Percentiles rank a stretch among this genome's conserved stretches.
Conservation (phyloP, 1,140 invertebrate species). For the Drosophila ananassae region DNA sequence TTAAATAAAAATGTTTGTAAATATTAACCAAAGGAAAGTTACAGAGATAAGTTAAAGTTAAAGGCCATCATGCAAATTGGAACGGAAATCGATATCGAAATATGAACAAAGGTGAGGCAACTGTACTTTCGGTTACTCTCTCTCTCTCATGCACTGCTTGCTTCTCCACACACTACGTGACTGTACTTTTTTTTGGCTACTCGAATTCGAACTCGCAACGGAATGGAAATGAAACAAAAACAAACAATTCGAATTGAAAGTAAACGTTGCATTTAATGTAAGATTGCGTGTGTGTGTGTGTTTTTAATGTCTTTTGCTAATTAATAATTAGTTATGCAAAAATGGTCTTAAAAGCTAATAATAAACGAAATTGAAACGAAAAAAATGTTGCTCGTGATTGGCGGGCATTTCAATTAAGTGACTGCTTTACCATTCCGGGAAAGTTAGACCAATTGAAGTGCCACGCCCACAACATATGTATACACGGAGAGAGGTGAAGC, state of each 20-base stretch:
- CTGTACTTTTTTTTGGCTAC: conserved; percentile 57
- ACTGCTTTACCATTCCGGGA: conserved; percentile 68
- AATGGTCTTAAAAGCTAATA: conserved; percentile 60
- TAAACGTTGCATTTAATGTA: conserved; percentile 72
- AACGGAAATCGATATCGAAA: conserved; percentile 18
- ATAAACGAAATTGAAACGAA: conserved; percentile 43
- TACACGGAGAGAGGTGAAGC: conserved; percentile 37
- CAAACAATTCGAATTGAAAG: conserved; percentile 61
- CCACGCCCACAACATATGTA: conserved; percentile 30
- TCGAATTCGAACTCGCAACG: conserved; percentile 57
- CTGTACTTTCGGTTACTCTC: conserved; percentile 41
- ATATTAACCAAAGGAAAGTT: conserved; percentile 19
- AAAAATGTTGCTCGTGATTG: conserved; percentile 29
- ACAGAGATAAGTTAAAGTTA: conserved; percentile 21
- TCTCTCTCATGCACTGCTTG: conserved; percentile 46
- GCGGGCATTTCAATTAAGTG: conserved; percentile 70
- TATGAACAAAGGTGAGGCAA: conserved; percentile 33
- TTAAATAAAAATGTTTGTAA: conserved; percentile 20
- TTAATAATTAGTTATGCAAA: conserved; percentile 49
- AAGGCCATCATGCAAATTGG: conserved; percentile 33
- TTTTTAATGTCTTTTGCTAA: conserved; percentile 24
- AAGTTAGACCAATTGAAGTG: conserved; percentile 71
- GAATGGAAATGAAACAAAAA: conserved; percentile 62
- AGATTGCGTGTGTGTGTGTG: conserved; percentile 50
- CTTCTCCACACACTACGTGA: conserved; percentile 46